Evolutionary conservation across 2,113 vertebrate species (phyloP), one percentile per base, ranked within the genome.

Genomic region (Labeo catla): DNA sequence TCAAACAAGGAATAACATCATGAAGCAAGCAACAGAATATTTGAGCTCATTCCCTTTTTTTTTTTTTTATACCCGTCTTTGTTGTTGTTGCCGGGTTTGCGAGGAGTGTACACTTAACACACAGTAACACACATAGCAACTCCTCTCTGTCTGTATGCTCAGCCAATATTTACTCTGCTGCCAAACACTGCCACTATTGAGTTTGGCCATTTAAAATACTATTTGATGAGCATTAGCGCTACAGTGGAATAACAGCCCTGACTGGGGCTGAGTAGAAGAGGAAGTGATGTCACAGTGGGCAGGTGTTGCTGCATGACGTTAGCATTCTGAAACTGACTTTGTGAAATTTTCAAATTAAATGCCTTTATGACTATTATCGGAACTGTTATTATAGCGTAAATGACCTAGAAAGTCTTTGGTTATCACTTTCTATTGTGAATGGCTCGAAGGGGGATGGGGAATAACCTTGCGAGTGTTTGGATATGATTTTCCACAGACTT

Each of bases 121-220:
- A 93, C 94, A 92, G 94, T 95, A 95, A 95, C 94, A 93, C 96
- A 97, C 96, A 97, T 95, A 97, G 96, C 95, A 95, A 95, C 97
- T 95, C 95, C 93, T 93, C 93, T 92, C 87, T 63, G 88, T 88
- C 0, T 97, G 96, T 98, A 96, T 97, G 95, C 96, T 97, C 91
- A 92, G 95, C 95, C 92, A 98, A 98, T 98, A 98, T 98, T 98
- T 95, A 97, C 97, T 95, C 90, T 94, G 91, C 93, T 91, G 95
- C 94, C 95, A 93, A 93, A 95, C 96, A 94, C 93, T 93, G 96
- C 93, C 93, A 94, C 95, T 96, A 95, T 95, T 95, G 96, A 97
- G 96, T 94, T 92, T 87, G 93, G 93, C 94, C 94, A 93, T 95
- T 96, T 96, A 96, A 95, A 90, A 91, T 90, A 91, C 94, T 97